These are phyloP conservation scores for Engraulis encrasicolus DNA, from an alignment of 2,113 vertebrate genomes.

Conservation along the genomic window DNA sequence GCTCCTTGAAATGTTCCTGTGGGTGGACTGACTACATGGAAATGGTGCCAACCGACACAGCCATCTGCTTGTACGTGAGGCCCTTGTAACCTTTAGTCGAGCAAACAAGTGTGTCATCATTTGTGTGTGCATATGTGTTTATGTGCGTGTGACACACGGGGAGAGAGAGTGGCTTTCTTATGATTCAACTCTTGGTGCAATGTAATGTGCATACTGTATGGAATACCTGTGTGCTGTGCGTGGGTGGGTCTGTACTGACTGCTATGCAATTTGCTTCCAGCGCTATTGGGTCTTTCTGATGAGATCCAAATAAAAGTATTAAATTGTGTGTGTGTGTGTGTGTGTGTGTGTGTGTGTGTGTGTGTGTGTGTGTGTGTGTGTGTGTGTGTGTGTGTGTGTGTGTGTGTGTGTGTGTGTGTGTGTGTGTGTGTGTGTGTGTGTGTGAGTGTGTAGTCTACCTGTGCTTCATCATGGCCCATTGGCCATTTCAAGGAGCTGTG, in stretches of 20 bases:
- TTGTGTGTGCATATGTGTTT: slow-evolving; percentile 7
- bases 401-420: not conserved
- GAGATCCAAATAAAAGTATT: too few species aligned
- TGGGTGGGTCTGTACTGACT: not conserved
- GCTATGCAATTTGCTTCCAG: too few species aligned
- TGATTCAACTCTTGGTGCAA: not conserved
- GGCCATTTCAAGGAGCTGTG: too few species aligned
- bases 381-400: too few species aligned
- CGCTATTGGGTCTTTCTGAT: too few species aligned
- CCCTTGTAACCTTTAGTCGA: slow-evolving; percentile 72
- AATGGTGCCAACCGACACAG: slow-evolving; percentile 54
- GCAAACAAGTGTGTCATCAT: slow-evolving; percentile 60
- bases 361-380: not conserved
- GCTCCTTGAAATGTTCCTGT: slow-evolving; percentile 39
- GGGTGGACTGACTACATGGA: not conserved
- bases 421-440: too few species aligned
- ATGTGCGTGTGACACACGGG: not conserved
- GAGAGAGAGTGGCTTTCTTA: not conserved
- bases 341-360: not conserved
- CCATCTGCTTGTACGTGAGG: slow-evolving; percentile 7
- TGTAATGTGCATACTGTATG: not conserved
- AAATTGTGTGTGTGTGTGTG: not conserved
- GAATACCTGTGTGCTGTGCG: not conserved
- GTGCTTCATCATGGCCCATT: too few species aligned
- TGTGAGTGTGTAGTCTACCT: not conserved